Percentiles rank a stretch among this genome's conserved stretches.
phyloP scores from a whole-genome alignment of 2,113 vertebrate species.

The Parotia lawesii region DNA sequence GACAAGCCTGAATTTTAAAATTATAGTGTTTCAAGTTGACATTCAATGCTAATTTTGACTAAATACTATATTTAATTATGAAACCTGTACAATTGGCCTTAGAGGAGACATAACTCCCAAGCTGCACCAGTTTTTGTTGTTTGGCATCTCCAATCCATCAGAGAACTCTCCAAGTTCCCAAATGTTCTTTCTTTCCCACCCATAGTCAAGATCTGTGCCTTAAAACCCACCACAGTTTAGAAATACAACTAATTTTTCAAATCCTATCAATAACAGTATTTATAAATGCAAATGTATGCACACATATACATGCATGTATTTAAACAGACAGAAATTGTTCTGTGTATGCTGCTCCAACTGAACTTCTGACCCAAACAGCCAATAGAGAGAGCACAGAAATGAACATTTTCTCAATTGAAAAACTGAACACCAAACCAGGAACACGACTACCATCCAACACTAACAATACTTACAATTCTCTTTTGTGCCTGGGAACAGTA shows the following conservation, averaged over 20 bases:
- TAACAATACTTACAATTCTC: slow-evolving; percentile 28
- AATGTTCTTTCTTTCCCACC: background rate
- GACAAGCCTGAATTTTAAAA: background rate
- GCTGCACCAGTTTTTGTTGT: background rate
- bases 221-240: background rate
- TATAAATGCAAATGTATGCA: background rate
- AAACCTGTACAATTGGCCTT: background rate
- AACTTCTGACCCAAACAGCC: background rate
- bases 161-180: background rate
- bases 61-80: background rate
- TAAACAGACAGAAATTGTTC: background rate
- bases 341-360: background rate
- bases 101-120: background rate
- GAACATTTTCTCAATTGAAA: background rate
- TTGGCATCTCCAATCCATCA: background rate
- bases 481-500: background rate
- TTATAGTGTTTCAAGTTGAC: background rate
- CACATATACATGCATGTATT: background rate
- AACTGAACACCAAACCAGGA: background rate
- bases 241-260: background rate
- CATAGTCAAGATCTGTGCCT: background rate
- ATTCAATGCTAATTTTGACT: background rate
- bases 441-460: background rate
- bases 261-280: background rate
- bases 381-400: background rate